phyloP scores from a whole-genome alignment of 2,797 vertebrate species.

The Spea hammondii region DNA sequence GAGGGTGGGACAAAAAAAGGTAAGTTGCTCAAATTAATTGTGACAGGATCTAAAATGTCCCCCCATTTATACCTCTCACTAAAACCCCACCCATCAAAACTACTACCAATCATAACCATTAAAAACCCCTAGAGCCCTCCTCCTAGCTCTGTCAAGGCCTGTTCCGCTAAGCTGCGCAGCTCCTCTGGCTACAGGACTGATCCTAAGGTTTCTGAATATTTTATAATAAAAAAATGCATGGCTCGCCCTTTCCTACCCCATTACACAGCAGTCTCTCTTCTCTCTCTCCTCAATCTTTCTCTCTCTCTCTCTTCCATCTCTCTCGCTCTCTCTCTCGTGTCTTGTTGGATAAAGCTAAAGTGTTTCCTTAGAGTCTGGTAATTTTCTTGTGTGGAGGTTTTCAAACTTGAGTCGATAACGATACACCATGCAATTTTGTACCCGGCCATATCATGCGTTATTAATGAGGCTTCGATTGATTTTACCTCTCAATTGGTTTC shows the following conservation, averaged over 20 bases:
- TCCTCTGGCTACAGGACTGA: neutral
- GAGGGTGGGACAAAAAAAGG: too few relatives aligned
- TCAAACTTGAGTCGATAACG: neutral
- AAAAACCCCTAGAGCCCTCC: too few relatives aligned
- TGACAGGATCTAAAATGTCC: too few relatives aligned
- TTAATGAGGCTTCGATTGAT: constrained; percentile 26
- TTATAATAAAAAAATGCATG: too few relatives aligned
- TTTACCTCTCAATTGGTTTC: constrained; percentile 10
- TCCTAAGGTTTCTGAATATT: too few relatives aligned
- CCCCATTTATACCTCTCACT: too few relatives aligned
- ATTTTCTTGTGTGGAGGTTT: neutral
- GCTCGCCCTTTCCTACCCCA: too few relatives aligned
- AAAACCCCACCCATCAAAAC: too few relatives aligned
- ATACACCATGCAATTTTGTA: constrained; percentile 16
- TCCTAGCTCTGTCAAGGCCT: too few relatives aligned
- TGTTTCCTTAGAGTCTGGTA: neutral
- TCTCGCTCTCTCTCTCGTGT: neutral
- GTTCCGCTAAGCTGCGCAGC: too few relatives aligned
- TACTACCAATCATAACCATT: too few relatives aligned
- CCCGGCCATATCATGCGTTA: constrained; percentile 17
- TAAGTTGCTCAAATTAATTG: too few relatives aligned
- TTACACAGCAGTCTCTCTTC: neutral
- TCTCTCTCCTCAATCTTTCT: neutral
- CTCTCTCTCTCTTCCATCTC: neutral
- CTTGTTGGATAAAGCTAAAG: neutral